These are phyloP conservation scores for Platysteira castanea DNA, from an alignment of 2,113 vertebrate genomes.

Conservation along the genomic window DNA sequence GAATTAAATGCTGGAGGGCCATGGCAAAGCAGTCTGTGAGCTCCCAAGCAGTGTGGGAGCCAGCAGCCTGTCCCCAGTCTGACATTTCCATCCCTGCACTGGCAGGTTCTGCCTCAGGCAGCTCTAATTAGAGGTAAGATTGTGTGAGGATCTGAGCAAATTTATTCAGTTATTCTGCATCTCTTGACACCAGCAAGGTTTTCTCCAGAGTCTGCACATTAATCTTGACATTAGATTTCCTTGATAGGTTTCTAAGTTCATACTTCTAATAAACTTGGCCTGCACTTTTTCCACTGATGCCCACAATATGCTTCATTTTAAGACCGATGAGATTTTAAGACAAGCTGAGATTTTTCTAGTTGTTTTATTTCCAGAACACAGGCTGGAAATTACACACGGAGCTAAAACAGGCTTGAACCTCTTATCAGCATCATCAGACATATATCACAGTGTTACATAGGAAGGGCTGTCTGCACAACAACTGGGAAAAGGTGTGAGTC, in stretches of 20 bases:
- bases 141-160: neutral
- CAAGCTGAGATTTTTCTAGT: neutral
- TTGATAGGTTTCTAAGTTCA: neutral
- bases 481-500: conserved; percentile 13
- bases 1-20: neutral
- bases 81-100: neutral
- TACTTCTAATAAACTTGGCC: neutral
- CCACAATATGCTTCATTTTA: neutral
- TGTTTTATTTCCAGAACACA: neutral
- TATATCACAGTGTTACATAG: neutral
- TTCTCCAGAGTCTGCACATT: neutral
- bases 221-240: neutral
- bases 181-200: conserved; percentile 7
- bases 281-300: neutral
- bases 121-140: neutral
- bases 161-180: neutral
- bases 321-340: neutral
- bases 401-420: neutral
- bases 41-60: neutral
- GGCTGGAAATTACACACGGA: conserved; percentile 4
- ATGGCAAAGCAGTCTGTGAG: neutral
- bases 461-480: neutral
- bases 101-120: neutral
- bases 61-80: neutral
- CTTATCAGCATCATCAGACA: conserved; percentile 42